Base-by-base conservation (phyloP, 2,888 invertebrate species). In the Endomychus coccineus region DNA sequence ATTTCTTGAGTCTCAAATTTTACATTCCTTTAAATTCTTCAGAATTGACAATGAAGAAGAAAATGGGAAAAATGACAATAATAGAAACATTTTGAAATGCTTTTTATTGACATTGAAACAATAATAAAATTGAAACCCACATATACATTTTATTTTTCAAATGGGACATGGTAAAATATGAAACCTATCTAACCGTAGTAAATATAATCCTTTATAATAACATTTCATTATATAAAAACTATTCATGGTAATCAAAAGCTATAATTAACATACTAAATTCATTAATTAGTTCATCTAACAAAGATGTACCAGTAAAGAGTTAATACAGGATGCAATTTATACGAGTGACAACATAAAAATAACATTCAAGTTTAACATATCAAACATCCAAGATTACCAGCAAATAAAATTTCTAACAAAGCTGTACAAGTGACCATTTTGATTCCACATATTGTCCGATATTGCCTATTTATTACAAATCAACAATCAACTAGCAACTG, bases 81-180 rank as follows among this genome's bases (percentile, higher is more conserved):
- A 25, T 7, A 16, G 15, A 17, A 23, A 33, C 24, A 10, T 45
- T 47, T 50, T 46, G 39, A 42, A 46, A 45, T 46, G 32, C 37
- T 25, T 51, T 50, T 52, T 49, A 49, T 56, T 54, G 44, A 55
- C 54, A 54, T 49, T 52, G 46, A 55, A 56, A 55, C 53, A 52
- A 53, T 55, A 54, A 52, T 55, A 53, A 54, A 52, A 52, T 52
- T 46, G 51, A 40, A 48, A 49, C 50, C 48, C 52, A 46, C 50
- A 38, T 36, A 46, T 48, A 46, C 42, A 45, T 39, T 44, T 31
- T 31, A 37, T 42, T 36, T 40, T 43, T 31, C 27, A 39, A 40
- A 45, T 43, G 33, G 33, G 41, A 43, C 43, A 43, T 43, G 44
- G 48, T 44, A 42, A 47, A 48, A 49, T 50, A 48, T 48, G 44